Evolutionary conservation across 2,888 invertebrate species (phyloP), one percentile per base, ranked within the genome.

Genomic region (Tipula vernalis): DNA sequence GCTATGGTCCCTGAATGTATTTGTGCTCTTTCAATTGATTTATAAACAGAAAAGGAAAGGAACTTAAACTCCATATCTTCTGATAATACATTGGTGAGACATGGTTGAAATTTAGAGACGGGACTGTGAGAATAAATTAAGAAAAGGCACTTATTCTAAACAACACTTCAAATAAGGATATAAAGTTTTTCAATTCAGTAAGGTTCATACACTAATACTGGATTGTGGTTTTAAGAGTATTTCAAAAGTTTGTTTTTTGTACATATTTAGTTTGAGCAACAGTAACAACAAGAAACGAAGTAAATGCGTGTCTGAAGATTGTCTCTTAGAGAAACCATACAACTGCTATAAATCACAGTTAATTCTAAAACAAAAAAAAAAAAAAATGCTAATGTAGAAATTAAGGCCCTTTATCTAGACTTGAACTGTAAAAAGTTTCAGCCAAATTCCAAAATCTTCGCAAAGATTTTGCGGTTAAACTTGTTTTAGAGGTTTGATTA

Each of bases 371-470:
- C n/a, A n/a, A n/a, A n/a, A n/a, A n/a, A n/a, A n/a, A n/a, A 12
- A 44, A 44, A 12, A 47, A 47, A 47, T 47, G 47, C 47, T 39
- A 6, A 39, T 39, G 51, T 51, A 4, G n/a, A 51, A 51, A 51
- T 47, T 41, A 41, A 41, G 2, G 10, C 91, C 28, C 28, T 28
- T 28, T 28, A 28, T 28, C 28, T 28, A 28, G 28, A 28, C 28
- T 28, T 28, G 28, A 28, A 28, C 28, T 28, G 28, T 28, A 28
- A 28, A 28, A 28, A 28, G 2, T 28, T 28, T 28, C 28, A 28
- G 28, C 2, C 28, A 28, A 28, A 28, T 28, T 28, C 28, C 28
- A 28, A 28, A 28, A 28, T 28, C 28, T 28, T 28, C 28, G 1
- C 2, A 28, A 28, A 28, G 1, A 28, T 28, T 28, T 2, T 28